Evolutionary conservation across 2,888 invertebrate species (phyloP), one percentile per base, ranked within the genome.

Genomic region (Netelia melanura): DNA sequence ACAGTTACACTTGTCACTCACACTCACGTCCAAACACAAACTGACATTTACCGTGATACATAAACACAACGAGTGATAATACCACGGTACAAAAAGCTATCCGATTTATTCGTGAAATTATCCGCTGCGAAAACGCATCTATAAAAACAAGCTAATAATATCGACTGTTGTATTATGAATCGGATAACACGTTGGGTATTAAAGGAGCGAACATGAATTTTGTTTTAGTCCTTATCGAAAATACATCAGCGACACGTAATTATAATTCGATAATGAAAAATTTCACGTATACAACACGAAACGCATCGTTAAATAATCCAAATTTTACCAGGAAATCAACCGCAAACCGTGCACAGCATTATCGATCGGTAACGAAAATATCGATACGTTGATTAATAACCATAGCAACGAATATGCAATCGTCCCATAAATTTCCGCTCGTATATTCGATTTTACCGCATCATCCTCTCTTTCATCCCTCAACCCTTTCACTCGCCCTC

Each of bases 371-470:
- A 30, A 30, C 30, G 30, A 30, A 30, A 30, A 30, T 30, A 30
- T 30, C 30, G 30, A 30, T 30, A 30, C 11, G 3, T 48, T 48
- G 48, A 14, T 14, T 14, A 48, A 48, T 48, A 48, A 0, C 48
- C 0, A 30, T 0, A 23, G 23, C 10, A 58, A 58, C 23, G 38
- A 74, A 62, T 25, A 61, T 48, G 9, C n/a, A 44, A 62, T 11
- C 44, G n/a, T 43, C 23, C n/a, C 44, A 17, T 74, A 17, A 74
- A 52, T 82, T 71, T 64, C 71, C 17, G 62, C 67, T 64, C 56
- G 44, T 62, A 23, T 78, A 58, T 74, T 43, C 52, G 3, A 48
- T 61, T 23, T 6, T 62, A 23, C 44, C 87, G 88, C 72, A 84
- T 54, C 77, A 44, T 64, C 65, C 74, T 62, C n/a, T 44, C 61